Evolutionary conservation across 2,888 invertebrate species (phyloP).

Genomic region (Platycnemis pennipes): DNA sequence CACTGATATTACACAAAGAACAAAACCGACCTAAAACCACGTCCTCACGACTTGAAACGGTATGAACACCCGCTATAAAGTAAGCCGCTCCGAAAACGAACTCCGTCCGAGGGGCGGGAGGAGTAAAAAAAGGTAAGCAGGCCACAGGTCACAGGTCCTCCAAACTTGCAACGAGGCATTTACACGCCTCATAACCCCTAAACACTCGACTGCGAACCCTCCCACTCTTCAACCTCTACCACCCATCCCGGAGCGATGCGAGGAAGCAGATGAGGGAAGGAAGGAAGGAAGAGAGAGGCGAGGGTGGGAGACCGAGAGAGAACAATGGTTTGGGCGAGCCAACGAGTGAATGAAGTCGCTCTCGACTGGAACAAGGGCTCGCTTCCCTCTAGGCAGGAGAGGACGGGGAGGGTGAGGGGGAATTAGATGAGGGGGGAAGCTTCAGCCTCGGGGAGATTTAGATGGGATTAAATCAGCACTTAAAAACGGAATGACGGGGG

Average conservation of each 20-base stretch:
- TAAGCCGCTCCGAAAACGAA: not conserved
- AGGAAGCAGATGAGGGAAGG: not conserved
- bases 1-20: no score
- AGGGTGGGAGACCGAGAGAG: not conserved
- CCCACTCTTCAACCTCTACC: not conserved
- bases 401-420: not conserved
- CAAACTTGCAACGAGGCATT: conserved; percentile 7
- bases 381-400: not conserved
- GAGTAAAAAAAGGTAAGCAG: not conserved
- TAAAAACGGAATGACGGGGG: not conserved
- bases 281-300: not conserved
- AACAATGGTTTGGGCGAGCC: not conserved
- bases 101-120: not conserved
- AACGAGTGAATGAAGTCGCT: not conserved
- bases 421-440: not conserved
- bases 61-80: no score
- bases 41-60: no score
- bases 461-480: not conserved
- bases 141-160: not conserved
- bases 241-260: not conserved
- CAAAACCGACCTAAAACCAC: no score
- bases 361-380: not conserved
- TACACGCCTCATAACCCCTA: conserved; percentile 25
- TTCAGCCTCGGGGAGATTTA: not conserved
- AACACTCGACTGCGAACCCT: not conserved